Conservation (phyloP, 1,140 invertebrate species). For the Polyergus mexicanus region DNA sequence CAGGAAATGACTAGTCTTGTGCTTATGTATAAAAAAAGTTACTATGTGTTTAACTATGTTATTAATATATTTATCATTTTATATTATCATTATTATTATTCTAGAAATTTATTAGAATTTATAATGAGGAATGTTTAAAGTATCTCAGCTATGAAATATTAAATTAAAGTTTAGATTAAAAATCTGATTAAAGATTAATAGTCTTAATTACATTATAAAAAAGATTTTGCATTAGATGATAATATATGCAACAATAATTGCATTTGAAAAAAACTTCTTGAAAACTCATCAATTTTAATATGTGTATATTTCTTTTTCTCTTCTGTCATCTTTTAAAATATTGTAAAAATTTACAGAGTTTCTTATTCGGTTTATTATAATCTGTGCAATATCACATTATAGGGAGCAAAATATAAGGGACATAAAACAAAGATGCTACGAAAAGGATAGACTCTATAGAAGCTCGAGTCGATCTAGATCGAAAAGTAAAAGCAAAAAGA, state of each 20-base stretch:
- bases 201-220: too few relatives aligned
- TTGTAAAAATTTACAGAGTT: constrained; percentile 3
- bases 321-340: neutral
- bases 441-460: constrained; percentile 58
- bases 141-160: neutral
- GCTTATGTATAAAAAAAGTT: too few relatives aligned
- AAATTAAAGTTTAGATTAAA: too few relatives aligned
- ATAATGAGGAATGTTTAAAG: neutral
- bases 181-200: too few relatives aligned
- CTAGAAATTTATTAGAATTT: constrained; percentile 22
- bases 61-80: too few relatives aligned
- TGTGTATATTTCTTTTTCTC: neutral
- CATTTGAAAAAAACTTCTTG: constrained; percentile 4
- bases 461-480: constrained; percentile 75
- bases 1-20: too few relatives aligned
- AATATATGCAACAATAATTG: neutral
- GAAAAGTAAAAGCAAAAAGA: constrained; percentile 76
- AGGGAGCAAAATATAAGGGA: constrained; percentile 59
- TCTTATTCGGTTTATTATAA: neutral
- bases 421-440: constrained; percentile 65
- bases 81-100: neutral
- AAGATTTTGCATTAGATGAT: neutral
- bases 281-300: neutral
- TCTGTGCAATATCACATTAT: constrained; percentile 39
- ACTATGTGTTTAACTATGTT: too few relatives aligned